phyloP scores from a whole-genome alignment of 2,113 vertebrate species.

The Megaleporinus macrocephalus region DNA sequence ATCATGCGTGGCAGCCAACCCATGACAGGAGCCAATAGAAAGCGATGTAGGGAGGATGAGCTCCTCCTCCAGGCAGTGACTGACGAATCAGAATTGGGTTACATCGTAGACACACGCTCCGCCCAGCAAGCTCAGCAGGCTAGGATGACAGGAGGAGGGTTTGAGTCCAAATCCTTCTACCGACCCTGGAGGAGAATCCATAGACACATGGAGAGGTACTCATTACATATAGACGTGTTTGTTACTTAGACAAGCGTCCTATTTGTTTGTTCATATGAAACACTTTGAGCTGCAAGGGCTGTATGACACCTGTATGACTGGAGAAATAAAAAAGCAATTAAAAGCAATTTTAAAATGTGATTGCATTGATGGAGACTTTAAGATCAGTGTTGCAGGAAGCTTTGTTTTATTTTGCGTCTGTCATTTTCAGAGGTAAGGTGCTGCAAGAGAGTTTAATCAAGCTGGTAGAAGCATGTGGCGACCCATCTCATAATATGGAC shows the following conservation, averaged over 20 bases:
- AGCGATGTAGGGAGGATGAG: conserved; percentile 82
- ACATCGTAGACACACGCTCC: conserved; percentile 81
- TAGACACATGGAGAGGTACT: conserved; percentile 82
- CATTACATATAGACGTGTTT: background rate
- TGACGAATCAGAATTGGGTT: conserved; percentile 68
- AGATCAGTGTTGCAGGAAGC: background rate
- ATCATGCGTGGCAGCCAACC: conserved; percentile 87
- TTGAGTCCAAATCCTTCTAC: conserved; percentile 81
- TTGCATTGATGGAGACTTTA: too few species aligned
- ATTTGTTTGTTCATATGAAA: background rate
- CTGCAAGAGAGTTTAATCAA: conserved; percentile 84
- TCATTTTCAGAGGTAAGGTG: conserved; percentile 75
- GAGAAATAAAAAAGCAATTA: background rate
- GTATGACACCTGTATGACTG: background rate
- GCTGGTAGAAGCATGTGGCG: conserved; percentile 82
- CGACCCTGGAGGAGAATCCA: conserved; percentile 80
- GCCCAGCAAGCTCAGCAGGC: conserved; percentile 84
- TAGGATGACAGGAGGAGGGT: conserved; percentile 77
- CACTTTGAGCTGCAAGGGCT: too few species aligned
- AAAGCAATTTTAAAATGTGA: background rate
- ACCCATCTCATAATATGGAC: conserved; percentile 76
- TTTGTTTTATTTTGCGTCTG: background rate
- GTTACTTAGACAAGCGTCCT: background rate
- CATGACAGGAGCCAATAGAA: conserved; percentile 79
- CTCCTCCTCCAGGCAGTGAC: conserved; percentile 70